Percentiles rank a stretch among this genome's conserved stretches.
Conservation (phyloP, 2,888 invertebrate species). For the Machimus atricapillus region DNA sequence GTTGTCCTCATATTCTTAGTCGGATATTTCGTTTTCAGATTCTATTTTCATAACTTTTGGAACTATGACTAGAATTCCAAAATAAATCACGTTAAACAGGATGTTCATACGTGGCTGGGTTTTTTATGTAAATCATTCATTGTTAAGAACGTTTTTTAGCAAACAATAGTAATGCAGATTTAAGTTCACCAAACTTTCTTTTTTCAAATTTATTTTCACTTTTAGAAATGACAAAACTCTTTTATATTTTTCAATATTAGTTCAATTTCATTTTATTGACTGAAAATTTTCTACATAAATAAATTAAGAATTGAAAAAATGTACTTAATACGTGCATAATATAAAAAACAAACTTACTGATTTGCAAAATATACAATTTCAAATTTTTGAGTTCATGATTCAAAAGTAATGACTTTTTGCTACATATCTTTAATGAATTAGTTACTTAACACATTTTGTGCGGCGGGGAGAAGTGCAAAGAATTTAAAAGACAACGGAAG, state of each 20-base stretch:
- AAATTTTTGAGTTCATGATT: too few species aligned
- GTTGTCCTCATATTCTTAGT: not conserved
- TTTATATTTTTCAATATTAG: not conserved
- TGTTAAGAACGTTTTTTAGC: too few species aligned
- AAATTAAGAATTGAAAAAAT: not conserved
- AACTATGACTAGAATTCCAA: not conserved
- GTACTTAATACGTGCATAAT: too few species aligned
- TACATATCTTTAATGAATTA: too few species aligned
- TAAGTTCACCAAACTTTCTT: too few species aligned
- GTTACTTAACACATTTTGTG: too few species aligned
- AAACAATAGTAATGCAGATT: too few species aligned
- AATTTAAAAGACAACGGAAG: too few species aligned
- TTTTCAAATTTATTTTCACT: not conserved
- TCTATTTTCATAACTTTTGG: not conserved
- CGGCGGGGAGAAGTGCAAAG: too few species aligned
- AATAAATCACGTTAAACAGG: not conserved
- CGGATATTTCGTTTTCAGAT: not conserved
- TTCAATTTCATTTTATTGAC: not conserved
- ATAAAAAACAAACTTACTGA: too few species aligned
- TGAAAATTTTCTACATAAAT: not conserved
- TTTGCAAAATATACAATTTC: too few species aligned
- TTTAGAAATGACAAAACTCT: not conserved
- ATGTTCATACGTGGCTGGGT: not conserved
- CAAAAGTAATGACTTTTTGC: too few species aligned
- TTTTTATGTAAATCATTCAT: not conserved